Base-by-base conservation (phyloP, 2,888 invertebrate genomes). In the Napeogenes inachia region DNA sequence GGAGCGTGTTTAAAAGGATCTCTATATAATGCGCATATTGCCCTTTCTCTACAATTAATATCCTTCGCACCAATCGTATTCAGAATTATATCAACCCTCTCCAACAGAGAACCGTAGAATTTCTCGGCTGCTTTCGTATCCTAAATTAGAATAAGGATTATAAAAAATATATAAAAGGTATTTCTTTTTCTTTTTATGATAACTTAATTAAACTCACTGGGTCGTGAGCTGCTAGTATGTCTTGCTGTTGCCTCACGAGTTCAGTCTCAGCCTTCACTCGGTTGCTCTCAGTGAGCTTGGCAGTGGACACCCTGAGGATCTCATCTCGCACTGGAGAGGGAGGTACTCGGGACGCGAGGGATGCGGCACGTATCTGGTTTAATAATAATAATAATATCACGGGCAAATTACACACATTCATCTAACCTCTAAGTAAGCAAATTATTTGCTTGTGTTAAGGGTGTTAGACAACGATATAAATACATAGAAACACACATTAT, bases 11-110 rank as follows among this genome's bases (percentile, higher is more conserved):
- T 93, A 68, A 92, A 91, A 0, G 97, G 97, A 78, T 95, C 95
- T 75, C 94, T 95, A 86, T 97, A 97, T 91, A 97, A 93, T 68
- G 94, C 94, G 78, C 97, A 97, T 2, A 97, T 93, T 0, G 97
- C 92, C 64, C 96, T 89, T 78, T 96, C 96, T 64, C 93, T 91
- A 78, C 97, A 97, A 0, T 92, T 92, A 68, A 94, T 94, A 12
- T 95, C 95, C 0, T 80, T 81, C 53, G 95, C 94, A 13, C 95
- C 94, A 61, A 96, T 83, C 61, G 94, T 94, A 33, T 87, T 85
- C 67, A 97, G 92, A 60, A 96, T 93, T 45, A 93, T 92, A 73
- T 97, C 95, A 56, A 97, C 93, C 74, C 94, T 93, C n/a, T 94
- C 93, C 59, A 97, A 79, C 56, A 97, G 93, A 0, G 94, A 93